phyloP scores from a whole-genome alignment of 2,888 invertebrate species.

The Arge pagana region DNA sequence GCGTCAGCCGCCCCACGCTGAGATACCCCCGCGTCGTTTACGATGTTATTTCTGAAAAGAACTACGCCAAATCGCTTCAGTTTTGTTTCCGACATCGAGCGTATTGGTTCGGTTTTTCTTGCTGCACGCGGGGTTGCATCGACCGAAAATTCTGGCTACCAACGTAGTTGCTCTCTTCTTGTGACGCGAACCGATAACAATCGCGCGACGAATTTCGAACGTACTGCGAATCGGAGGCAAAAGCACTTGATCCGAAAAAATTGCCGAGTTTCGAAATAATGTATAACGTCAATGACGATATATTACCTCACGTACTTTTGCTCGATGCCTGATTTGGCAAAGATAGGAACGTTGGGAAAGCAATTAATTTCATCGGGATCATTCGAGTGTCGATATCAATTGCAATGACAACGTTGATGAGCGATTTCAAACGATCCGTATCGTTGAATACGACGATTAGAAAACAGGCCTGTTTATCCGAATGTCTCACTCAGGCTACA shows the following conservation, averaged over 20 bases:
- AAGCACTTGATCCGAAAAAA: too few relatives aligned
- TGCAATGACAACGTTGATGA: constrained; percentile 43
- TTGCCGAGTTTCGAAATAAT: too few relatives aligned
- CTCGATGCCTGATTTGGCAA: constrained; percentile 15
- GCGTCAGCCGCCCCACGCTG: constrained; percentile 39
- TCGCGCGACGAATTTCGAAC: constrained; percentile 23
- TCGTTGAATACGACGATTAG: constrained; percentile 43
- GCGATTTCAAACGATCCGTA: constrained; percentile 43
- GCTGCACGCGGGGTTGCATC: too few relatives aligned
- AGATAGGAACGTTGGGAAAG: not conserved
- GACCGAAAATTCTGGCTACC: too few relatives aligned
- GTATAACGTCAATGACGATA: too few relatives aligned
- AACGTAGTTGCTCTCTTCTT: not conserved
- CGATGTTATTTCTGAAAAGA: constrained; percentile 1
- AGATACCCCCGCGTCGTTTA: constrained; percentile 33
- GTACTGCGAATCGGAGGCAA: too few relatives aligned
- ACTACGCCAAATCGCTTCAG: constrained; percentile 11
- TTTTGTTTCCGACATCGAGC: constrained; percentile 14
- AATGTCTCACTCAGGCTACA: constrained; percentile 50
- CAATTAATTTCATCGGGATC: too few relatives aligned
- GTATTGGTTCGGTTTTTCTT: not conserved
- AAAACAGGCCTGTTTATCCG: constrained; percentile 49
- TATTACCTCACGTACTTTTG: constrained; percentile 27
- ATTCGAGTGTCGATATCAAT: constrained; percentile 3
- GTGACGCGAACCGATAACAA: too few relatives aligned